Base-by-base conservation (phyloP, 2,888 invertebrate genomes). In the Lasioglossum marginatum region DNA sequence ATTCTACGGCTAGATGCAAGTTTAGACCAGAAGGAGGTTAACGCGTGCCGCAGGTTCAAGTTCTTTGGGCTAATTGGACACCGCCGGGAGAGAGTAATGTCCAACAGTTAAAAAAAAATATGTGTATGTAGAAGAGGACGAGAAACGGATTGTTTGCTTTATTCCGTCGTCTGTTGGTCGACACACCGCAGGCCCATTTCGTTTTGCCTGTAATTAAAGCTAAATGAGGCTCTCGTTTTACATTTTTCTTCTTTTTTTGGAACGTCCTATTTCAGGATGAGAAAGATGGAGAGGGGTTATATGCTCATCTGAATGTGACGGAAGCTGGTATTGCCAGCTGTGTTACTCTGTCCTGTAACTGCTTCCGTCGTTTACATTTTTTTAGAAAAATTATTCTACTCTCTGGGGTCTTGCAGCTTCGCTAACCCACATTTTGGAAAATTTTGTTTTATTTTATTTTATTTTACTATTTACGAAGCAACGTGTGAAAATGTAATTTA, bases 21-120 rank as follows among this genome's bases (percentile, higher is more conserved):
- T 87, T 90, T 83, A 82, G 86, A 79, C 80, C 74, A 76, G 80
- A 70, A 77, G 77, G 68, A 68, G 84, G 85, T 89, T 89, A 88
- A 87, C 70, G 68, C 45, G 79, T 16, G 52, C 48, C 48, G 52
- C 68, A 27, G 68, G 52, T 77, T 70, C 77, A 27, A 60, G 71
- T 68, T 82, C 72, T 74, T 78, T 34, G 37, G 66, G 78, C 57
- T 82, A 82, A 82, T 82, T 78, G 73, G 73, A 40, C 27, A 31
- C 45, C 77, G 37, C 27, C 57, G 19, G 31, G 3, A 52, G n/a
- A 71, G 77, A 70, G 40, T 71, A 70, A 78, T 71, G 77, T 31
- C 19, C 6, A 31, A 16, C 48, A 23, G 10, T 77, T 57, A 31
- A 48, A 85, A 85, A 85, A 84, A 52, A 12, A 48, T 48, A 12